These are phyloP conservation scores for Barypeithes pellucidus DNA, from an alignment of 2,888 invertebrate genomes.

Conservation along the genomic window DNA sequence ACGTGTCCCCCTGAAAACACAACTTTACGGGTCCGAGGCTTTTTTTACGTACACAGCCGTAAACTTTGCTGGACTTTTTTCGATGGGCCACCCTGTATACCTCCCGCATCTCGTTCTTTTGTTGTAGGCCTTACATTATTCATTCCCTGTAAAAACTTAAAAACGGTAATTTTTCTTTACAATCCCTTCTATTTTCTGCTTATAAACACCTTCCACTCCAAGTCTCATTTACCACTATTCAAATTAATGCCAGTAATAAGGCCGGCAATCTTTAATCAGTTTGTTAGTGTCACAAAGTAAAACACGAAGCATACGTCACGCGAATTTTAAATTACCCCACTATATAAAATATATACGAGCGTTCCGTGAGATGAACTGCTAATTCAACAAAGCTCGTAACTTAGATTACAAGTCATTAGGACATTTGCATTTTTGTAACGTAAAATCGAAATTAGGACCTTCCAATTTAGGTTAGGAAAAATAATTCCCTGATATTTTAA, in stretches of 20 bases:
- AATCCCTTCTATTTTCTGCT: neutral
- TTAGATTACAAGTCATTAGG: conserved; percentile 38
- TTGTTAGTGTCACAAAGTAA: conserved; percentile 53
- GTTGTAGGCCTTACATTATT: no score
- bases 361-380: conserved; percentile 55
- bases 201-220: conserved; percentile 1
- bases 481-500: no score
- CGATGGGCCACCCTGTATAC: no score
- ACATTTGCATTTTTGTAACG: conserved; percentile 37
- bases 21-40: no score
- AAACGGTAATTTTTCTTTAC: neutral
- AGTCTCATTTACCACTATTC: neutral
- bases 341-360: conserved; percentile 54
- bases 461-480: conserved; percentile 1
- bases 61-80: no score
- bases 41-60: no score
- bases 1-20: no score
- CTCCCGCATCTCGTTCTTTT: no score
- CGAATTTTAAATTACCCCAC: conserved; percentile 52
- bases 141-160: no score
- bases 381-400: conserved; percentile 28
- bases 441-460: conserved; percentile 1
- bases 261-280: conserved; percentile 52
- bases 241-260: conserved; percentile 39
- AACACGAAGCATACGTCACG: conserved; percentile 53